phyloP scores from a whole-genome alignment of 92 coral and sea anemone species.

The Montipora capitata region DNA sequence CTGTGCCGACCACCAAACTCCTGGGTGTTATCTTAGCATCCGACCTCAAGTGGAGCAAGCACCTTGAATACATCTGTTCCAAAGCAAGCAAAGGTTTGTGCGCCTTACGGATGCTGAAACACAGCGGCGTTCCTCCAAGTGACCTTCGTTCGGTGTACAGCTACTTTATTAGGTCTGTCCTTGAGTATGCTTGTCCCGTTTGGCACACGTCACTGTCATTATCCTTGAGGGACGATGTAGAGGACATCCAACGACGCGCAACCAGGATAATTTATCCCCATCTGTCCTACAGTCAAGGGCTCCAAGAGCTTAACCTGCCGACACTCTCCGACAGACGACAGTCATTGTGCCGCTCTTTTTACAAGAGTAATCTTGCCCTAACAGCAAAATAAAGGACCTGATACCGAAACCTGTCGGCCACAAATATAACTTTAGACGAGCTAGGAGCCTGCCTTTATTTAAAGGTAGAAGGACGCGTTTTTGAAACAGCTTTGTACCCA shows the following conservation, averaged over 20 bases:
- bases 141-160: background rate
- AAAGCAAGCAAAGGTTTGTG: too few species aligned
- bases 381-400: conserved; percentile 24
- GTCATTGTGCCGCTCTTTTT: conserved; percentile 31
- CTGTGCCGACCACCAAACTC: background rate
- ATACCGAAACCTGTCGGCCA: conserved; percentile 15
- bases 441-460: conserved; percentile 20
- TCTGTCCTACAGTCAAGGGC: conserved; percentile 16
- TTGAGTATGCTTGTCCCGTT: conserved; percentile 53
- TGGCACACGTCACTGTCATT: conserved; percentile 53
- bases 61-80: too few species aligned
- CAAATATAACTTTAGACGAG: conserved; percentile 10
- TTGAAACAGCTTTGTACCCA: conserved; percentile 15
- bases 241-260: conserved; percentile 36
- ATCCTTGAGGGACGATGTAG: conserved; percentile 44
- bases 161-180: background rate
- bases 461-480: conserved; percentile 30
- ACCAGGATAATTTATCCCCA: background rate
- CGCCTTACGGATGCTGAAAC: background rate
- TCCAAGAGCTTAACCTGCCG: conserved; percentile 38
- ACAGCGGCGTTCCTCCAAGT: too few species aligned
- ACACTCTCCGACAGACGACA: conserved; percentile 28
- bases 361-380: background rate
- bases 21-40: too few species aligned
- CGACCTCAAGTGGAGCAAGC: too few species aligned